These are phyloP conservation scores for Clarias pachynema DNA, from an alignment of 2,797 vertebrate genomes.

Conservation along the genomic window DNA sequence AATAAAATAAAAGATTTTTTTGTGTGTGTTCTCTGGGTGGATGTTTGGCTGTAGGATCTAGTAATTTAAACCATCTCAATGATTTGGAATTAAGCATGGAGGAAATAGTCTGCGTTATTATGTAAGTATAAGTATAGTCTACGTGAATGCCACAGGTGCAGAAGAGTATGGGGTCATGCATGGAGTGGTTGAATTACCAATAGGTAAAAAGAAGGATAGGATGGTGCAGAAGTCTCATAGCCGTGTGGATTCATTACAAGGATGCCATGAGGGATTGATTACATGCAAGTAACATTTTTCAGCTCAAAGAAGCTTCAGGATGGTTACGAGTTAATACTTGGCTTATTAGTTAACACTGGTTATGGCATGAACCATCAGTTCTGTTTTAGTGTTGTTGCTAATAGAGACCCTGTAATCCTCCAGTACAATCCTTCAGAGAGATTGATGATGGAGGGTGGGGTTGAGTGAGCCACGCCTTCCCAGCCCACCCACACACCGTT, in stretches of 20 bases:
- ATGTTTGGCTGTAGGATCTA: not conserved
- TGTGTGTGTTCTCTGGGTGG: not conserved
- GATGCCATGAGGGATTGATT: slow-evolving; percentile 23
- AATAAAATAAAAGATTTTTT: slow-evolving; percentile 1
- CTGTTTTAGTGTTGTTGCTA: slow-evolving; percentile 10
- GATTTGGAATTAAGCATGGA: not conserved
- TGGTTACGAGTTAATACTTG: not conserved
- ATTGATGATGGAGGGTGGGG: slow-evolving; percentile 31
- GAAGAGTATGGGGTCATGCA: slow-evolving; percentile 28
- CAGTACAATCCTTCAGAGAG: slow-evolving; percentile 20
- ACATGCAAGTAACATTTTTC: not conserved
- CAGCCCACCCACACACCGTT: not conserved
- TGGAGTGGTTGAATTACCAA: slow-evolving; percentile 47
- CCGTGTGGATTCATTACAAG: slow-evolving; percentile 52
- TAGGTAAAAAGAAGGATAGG: slow-evolving; percentile 47
- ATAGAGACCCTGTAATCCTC: slow-evolving; percentile 42
- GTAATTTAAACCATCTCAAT: not conserved
- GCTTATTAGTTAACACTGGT: not conserved
- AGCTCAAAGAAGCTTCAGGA: not conserved
- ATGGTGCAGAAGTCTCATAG: slow-evolving; percentile 50
- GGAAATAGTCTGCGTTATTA: slow-evolving; percentile 37
- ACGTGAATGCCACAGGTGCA: slow-evolving; percentile 46
- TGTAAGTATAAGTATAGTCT: slow-evolving; percentile 52
- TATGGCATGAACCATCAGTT: not conserved
- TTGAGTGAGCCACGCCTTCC: slow-evolving; percentile 36